Evolutionary conservation across 2,888 invertebrate genomes (phyloP).

Genomic region (Orchestes rusci): DNA sequence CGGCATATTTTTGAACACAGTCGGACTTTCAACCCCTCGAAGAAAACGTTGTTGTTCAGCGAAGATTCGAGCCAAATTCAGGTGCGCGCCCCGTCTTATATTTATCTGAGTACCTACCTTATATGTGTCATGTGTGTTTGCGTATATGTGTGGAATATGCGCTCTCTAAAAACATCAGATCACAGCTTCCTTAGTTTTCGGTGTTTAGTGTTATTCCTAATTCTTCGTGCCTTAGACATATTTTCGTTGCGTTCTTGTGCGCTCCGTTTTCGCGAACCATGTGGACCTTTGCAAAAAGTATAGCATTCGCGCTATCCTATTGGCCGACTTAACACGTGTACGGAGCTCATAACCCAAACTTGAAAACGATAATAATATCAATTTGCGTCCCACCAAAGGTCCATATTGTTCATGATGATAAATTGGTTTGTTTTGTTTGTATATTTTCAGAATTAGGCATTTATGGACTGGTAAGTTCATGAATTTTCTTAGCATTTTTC

Average conservation of each 20-base stretch:
- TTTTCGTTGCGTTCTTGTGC: constrained; percentile 21
- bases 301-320: constrained; percentile 28
- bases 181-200: constrained; percentile 28
- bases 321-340: constrained; percentile 31
- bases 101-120: constrained; percentile 6
- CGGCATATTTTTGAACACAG: constrained; percentile 49
- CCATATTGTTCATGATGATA: too few species aligned
- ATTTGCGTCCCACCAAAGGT: too few species aligned
- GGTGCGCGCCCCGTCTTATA: constrained; percentile 32
- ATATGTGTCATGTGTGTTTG: constrained; percentile 31
- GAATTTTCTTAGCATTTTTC: too few species aligned
- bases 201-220: constrained; percentile 26
- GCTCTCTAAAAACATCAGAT: constrained; percentile 25
- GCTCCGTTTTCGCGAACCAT: constrained; percentile 23
- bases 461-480: too few species aligned
- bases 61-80: constrained; percentile 24
- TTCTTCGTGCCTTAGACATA: constrained; percentile 14
- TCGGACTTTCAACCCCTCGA: constrained; percentile 43
- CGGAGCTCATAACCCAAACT: too few species aligned
- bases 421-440: too few species aligned
- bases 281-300: constrained; percentile 35
- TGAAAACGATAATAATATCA: too few species aligned
- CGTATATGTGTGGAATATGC: constrained; percentile 31
- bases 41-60: constrained; percentile 34
- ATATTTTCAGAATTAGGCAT: too few species aligned